A percentile compares a stretch with the other conserved stretches of the same genome.
These are phyloP conservation scores for Pelobates fuscus DNA, from an alignment of 2,113 vertebrate genomes.

Conservation along the genomic window DNA sequence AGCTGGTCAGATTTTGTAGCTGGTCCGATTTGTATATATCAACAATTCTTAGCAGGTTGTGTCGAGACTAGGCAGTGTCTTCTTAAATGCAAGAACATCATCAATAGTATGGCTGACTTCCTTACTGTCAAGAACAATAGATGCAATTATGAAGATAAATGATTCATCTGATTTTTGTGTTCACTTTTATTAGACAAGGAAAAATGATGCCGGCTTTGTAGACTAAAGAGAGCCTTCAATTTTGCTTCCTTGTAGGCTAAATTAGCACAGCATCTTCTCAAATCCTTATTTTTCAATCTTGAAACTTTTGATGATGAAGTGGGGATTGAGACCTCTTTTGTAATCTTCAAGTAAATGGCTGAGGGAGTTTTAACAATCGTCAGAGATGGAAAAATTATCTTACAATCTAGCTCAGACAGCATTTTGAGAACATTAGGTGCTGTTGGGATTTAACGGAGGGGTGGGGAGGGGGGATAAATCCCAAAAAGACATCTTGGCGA, in stretches of 20 bases:
- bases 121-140: conserved; percentile 9
- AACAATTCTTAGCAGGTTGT: not conserved
- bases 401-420: not conserved
- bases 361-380: not conserved
- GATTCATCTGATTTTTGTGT: conserved; percentile 3
- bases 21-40: not conserved
- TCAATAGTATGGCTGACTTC: not conserved
- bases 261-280: not conserved
- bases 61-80: not conserved
- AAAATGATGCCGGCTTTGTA: not conserved
- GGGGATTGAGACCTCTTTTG: conserved; percentile 9
- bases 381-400: conserved; percentile 29
- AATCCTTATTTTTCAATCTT: not conserved
- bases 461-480: not conserved
- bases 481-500: not conserved
- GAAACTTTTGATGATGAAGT: conserved; percentile 20
- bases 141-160: conserved; percentile 25
- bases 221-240: not conserved
- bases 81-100: not conserved
- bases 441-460: conserved; percentile 16
- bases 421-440: conserved; percentile 33
- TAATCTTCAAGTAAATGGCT: not conserved
- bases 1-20: too few species aligned
- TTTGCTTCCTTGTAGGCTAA: not conserved
- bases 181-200: conserved; percentile 8